These are phyloP conservation scores for Lerema accius DNA, from an alignment of 1,140 invertebrate species.

Conservation along the genomic window DNA sequence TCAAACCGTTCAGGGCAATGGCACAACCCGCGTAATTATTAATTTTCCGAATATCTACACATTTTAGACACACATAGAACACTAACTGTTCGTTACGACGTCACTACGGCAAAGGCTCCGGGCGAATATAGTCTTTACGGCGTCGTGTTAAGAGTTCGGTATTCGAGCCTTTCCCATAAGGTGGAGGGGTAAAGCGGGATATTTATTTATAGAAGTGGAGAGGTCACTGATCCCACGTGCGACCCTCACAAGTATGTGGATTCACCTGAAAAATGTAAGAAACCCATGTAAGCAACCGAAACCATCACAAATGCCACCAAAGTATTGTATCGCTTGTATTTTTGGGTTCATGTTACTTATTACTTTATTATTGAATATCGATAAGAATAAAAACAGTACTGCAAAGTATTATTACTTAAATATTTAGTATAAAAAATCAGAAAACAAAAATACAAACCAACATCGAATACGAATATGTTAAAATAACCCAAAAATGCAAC, in stretches of 20 bases:
- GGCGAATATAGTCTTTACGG: conserved; percentile 55
- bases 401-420: no score
- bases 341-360: conserved; percentile 8
- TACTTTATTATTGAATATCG: no score
- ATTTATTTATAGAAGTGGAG: conserved; percentile 59
- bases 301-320: conserved; percentile 48
- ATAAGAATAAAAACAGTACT: no score
- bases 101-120: conserved; percentile 62
- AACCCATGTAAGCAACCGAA: conserved; percentile 60
- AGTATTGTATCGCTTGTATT: conserved; percentile 29
- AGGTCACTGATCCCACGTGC: conserved; percentile 55
- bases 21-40: conserved; percentile 60
- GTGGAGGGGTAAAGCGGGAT: conserved; percentile 54
- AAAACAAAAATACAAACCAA: neutral
- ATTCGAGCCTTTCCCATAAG: conserved; percentile 54
- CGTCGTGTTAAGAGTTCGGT: conserved; percentile 52
- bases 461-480: neutral
- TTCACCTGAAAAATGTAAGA: conserved; percentile 81
- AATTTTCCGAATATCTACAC: conserved; percentile 61
- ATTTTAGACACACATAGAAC: conserved; percentile 71
- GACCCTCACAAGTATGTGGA: conserved; percentile 82
- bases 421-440: neutral
- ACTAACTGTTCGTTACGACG: conserved; percentile 62
- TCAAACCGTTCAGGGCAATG: conserved; percentile 52
- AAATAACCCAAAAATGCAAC: conserved; percentile 10